phyloP scores from a whole-genome alignment of 2,888 invertebrate species.

The Drosophila neotestacea region DNA sequence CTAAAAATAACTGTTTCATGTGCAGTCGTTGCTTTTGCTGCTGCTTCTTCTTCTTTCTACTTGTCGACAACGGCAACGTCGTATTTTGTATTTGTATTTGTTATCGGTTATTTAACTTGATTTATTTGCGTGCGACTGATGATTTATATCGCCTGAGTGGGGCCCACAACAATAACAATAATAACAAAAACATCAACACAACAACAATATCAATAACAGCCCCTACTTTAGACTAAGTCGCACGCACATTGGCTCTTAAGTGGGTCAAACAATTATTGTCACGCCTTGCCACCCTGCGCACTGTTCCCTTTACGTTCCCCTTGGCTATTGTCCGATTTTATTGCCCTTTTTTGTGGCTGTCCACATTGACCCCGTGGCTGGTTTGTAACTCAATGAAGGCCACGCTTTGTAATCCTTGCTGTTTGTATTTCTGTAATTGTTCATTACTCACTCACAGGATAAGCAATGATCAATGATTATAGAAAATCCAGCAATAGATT shows the following conservation, averaged over 20 bases:
- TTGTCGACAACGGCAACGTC: constrained; percentile 14
- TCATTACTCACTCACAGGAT: constrained; percentile 11
- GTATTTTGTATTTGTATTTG: constrained; percentile 62
- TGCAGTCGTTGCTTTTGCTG: constrained; percentile 49
- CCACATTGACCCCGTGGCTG: constrained; percentile 5
- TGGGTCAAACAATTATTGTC: constrained; percentile 75
- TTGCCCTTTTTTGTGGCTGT: constrained; percentile 19
- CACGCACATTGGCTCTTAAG: constrained; percentile 74
- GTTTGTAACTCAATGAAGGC: constrained; percentile 15
- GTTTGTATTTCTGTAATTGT: constrained; percentile 14
- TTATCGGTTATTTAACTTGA: constrained; percentile 80
- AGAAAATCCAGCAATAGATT: not conserved
- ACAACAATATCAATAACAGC: constrained; percentile 29
- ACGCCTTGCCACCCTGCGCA: constrained; percentile 35
- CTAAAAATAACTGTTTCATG: constrained; percentile 74
- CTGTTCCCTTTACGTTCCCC: not conserved
- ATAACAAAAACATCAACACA: constrained; percentile 30
- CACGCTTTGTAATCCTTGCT: constrained; percentile 11
- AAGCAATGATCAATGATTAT: not conserved
- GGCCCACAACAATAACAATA: constrained; percentile 45
- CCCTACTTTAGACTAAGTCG: constrained; percentile 47
- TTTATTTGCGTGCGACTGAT: constrained; percentile 79
- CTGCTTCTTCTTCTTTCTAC: constrained; percentile 14
- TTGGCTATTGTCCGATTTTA: constrained; percentile 3
- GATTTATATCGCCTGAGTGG: constrained; percentile 69